Evolutionary conservation across 2,797 vertebrate genomes (phyloP), one percentile per base, ranked within the genome.

Genomic region (Lerista edwardsae): DNA sequence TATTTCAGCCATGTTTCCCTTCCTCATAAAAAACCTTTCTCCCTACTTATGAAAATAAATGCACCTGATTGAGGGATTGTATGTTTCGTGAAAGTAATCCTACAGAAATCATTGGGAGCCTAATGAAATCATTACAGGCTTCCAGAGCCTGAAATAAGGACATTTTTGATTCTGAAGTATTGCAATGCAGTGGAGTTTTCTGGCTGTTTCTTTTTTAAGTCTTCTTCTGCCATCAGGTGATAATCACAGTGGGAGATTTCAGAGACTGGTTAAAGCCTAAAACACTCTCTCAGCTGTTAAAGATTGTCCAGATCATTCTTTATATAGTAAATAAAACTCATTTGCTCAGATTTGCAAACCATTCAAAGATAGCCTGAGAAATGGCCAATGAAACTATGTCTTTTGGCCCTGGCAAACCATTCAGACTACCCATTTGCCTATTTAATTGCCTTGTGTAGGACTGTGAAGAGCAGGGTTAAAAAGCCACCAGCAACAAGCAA

Each of bases 1-100:
- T 34, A 83, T 86, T 59, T 34, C 15, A n/a, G 67, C 36, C 62
- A 82, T 51, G 25, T 2, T 88, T 87, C 64, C 80, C 19, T 65
- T 65, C 25, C 1, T 83, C 80, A 83, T 82, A 74, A 81, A 75
- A 86, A 44, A 57, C 0, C 11, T 47, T 71, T 71, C 25, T 55
- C 39, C 65, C n/a, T 29, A 25, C 31, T 82, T 14, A 34, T 29
- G 29, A 11, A 75, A 44, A 83, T 23, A 84, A 87, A 83, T 87
- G 3, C 75, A 36, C 15, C 1, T 47, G 39, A 71, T 17, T 29
- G 21, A 77, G 65, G 73, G 36, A 78, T 44, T 59, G 34, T 72
- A 9, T 10, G 19, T 21, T 41, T n/a, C 11, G 10, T 39, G 7
- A 71, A 59, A 36, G 9, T 10, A 39, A 9, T 59, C 67, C 34